A percentile compares a stretch with the other conserved stretches of the same genome.
Conservation (phyloP, 2,113 vertebrate species). For the Nanger granti region DNA sequence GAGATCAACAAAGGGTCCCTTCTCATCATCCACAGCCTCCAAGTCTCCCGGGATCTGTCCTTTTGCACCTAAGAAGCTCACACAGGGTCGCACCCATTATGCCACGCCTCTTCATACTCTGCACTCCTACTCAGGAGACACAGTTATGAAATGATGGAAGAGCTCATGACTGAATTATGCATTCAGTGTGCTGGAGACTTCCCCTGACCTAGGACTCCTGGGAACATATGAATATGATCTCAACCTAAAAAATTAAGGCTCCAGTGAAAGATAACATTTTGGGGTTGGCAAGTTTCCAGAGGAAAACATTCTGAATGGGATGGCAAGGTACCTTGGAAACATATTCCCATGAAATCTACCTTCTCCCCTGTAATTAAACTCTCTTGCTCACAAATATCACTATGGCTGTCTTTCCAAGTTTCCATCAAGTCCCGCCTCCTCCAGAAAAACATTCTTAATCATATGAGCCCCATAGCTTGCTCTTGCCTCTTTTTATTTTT, state of each 20-base stretch:
- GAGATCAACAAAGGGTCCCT: not conserved
- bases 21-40: not conserved
- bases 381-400: not conserved
- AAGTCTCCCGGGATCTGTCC: not conserved
- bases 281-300: not conserved
- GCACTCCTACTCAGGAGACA: not conserved
- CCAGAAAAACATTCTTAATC: not conserved
- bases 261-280: not conserved
- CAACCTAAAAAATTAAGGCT: not conserved
- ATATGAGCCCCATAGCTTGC: not conserved
- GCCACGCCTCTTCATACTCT: not conserved
- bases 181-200: not conserved
- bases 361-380: not conserved
- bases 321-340: not conserved
- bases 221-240: not conserved
- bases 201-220: not conserved
- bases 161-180: not conserved
- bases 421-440: not conserved
- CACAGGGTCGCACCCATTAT: not conserved
- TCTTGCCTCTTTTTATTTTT: not conserved
- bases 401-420: not conserved
- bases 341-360: not conserved
- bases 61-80: not conserved
- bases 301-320: not conserved
- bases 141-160: not conserved